Percentiles rank a stretch among this genome's conserved stretches.
Evolutionary conservation across 2,888 invertebrate species (phyloP).

Genomic region (Rhagonycha fulva): DNA sequence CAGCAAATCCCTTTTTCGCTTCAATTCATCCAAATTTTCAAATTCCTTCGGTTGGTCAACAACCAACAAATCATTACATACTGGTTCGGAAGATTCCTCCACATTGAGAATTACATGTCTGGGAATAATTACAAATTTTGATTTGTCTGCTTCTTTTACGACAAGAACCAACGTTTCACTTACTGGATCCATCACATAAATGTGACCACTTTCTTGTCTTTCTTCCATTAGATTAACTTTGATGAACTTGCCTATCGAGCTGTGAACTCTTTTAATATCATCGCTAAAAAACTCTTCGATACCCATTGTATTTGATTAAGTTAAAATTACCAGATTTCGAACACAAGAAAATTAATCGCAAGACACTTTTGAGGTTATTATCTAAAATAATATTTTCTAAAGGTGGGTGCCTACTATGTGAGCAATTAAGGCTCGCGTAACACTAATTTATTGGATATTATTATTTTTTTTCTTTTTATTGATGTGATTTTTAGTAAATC

Average conservation of each 20-base stretch:
- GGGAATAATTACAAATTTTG: constrained; percentile 25
- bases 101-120: constrained; percentile 44
- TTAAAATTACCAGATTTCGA: background rate
- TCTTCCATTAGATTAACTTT: background rate
- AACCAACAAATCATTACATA: constrained; percentile 23
- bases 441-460: background rate
- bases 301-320: background rate
- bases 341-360: background rate
- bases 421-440: background rate
- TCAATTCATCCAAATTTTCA: background rate
- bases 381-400: background rate
- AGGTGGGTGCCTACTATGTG: background rate
- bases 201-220: constrained; percentile 3
- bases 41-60: background rate
- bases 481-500: too few species aligned
- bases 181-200: constrained; percentile 50
- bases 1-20: constrained; percentile 29
- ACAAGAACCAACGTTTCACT: constrained; percentile 46
- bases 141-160: constrained; percentile 25
- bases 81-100: constrained; percentile 35
- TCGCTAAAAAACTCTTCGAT: constrained; percentile 9
- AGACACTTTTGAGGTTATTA: background rate
- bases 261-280: background rate
- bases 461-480: too few species aligned
- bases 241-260: background rate